Percentiles rank a stretch among this genome's conserved stretches.
Conservation (phyloP, 1,140 invertebrate species). For the Drosophila trapezifrons region DNA sequence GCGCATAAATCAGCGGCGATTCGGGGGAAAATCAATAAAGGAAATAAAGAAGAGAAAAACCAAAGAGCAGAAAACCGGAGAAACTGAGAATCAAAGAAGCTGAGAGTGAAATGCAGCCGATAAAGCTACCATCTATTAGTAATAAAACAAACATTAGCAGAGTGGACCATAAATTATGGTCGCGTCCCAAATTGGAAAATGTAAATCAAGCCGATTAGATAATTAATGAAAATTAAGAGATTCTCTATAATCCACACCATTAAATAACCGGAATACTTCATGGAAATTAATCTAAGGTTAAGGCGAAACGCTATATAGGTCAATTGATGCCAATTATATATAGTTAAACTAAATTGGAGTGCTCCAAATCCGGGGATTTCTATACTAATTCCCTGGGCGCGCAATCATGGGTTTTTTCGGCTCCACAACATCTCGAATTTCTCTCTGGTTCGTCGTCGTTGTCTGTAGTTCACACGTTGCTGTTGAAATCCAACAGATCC, state of each 20-base stretch:
- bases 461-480: conserved; percentile 44
- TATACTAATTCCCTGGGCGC: conserved; percentile 27
- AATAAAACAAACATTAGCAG: conserved; percentile 59
- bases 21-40: conserved; percentile 42
- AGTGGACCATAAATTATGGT: conserved; percentile 47
- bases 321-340: conserved; percentile 50
- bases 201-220: conserved; percentile 40
- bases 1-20: conserved; percentile 63
- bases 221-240: conserved; percentile 47
- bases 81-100: background rate
- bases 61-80: background rate
- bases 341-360: conserved; percentile 37
- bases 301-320: conserved; percentile 7
- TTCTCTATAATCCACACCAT: background rate
- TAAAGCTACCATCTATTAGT: conserved; percentile 67
- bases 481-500: conserved; percentile 45
- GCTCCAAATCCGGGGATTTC: conserved; percentile 20
- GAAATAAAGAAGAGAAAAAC: conserved; percentile 21
- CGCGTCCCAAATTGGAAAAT: conserved; percentile 20
- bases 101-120: conserved; percentile 29
- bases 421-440: conserved; percentile 36
- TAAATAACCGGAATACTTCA: background rate
- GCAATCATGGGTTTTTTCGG: conserved; percentile 6
- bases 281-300: conserved; percentile 13
- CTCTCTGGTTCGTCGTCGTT: background rate